Evolutionary conservation across 1,140 invertebrate genomes (phyloP).

Genomic region (Drosophila sucinea): DNA sequence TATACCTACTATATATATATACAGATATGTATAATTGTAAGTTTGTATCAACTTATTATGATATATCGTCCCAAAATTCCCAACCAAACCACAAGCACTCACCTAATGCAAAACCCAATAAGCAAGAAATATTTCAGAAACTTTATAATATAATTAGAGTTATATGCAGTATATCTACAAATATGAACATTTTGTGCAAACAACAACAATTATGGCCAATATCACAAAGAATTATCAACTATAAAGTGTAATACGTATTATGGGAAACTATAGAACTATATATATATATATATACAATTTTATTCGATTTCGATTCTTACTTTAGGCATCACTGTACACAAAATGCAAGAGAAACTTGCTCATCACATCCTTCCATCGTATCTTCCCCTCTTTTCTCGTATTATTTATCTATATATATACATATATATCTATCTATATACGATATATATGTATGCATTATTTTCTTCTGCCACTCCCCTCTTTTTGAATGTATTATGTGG

Average conservation of each 20-base stretch:
- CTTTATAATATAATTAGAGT: slow-evolving; percentile 45
- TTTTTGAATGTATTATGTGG: slow-evolving; percentile 46
- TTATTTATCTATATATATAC: slow-evolving; percentile 60
- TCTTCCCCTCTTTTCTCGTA: slow-evolving; percentile 59
- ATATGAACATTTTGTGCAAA: slow-evolving; percentile 50
- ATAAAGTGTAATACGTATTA: slow-evolving; percentile 64
- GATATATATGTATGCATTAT: not conserved
- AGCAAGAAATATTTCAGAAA: slow-evolving; percentile 52
- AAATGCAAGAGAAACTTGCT: slow-evolving; percentile 67
- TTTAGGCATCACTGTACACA: slow-evolving; percentile 79
- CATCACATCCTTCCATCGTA: slow-evolving; percentile 48
- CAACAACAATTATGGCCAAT: slow-evolving; percentile 66
- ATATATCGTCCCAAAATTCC: slow-evolving; percentile 23
- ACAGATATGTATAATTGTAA: slow-evolving; percentile 2
- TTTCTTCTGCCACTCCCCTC: slow-evolving; percentile 58
- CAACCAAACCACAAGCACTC: not conserved
- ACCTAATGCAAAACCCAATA: slow-evolving; percentile 26
- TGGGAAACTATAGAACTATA: slow-evolving; percentile 30
- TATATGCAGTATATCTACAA: slow-evolving; percentile 4
- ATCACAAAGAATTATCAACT: slow-evolving; percentile 61
- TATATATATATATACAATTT: slow-evolving; percentile 45
- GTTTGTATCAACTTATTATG: slow-evolving; percentile 27
- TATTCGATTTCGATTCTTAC: slow-evolving; percentile 61
- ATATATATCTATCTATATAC: slow-evolving; percentile 16
- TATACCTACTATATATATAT: slow-evolving; percentile 10